phyloP scores from a whole-genome alignment of 37 sponge, comb jelly and placozoan genomes.

The Beroe forskalii region DNA sequence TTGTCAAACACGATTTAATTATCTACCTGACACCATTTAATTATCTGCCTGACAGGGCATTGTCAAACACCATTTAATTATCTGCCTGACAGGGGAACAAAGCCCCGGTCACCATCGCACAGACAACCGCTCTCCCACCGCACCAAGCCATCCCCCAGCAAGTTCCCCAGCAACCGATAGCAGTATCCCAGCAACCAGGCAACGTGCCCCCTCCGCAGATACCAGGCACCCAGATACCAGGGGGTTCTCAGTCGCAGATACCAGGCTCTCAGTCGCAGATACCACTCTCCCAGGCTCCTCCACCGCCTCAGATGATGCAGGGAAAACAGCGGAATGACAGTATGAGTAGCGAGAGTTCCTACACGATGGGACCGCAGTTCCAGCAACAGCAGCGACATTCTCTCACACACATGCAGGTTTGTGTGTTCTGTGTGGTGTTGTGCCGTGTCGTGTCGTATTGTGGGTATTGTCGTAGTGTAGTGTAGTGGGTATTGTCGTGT shows the following conservation, averaged over 20 bases:
- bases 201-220: not conserved
- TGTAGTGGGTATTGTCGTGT: too few relatives aligned
- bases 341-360: slow-evolving; percentile 62
- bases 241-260: not conserved
- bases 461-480: too few relatives aligned
- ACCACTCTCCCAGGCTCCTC: not conserved
- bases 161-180: slow-evolving; percentile 50
- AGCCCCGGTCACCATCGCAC: slow-evolving; percentile 19
- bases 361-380: slow-evolving; percentile 27
- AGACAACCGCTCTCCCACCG: slow-evolving; percentile 42
- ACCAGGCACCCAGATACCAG: not conserved
- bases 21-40: too few relatives aligned
- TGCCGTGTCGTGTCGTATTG: too few relatives aligned
- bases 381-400: slow-evolving; percentile 37
- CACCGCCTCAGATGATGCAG: slow-evolving; percentile 41
- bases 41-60: too few relatives aligned
- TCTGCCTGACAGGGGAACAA: too few relatives aligned
- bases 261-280: not conserved
- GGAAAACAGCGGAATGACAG: slow-evolving; percentile 63
- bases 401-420: slow-evolving; percentile 56
- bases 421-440: too few relatives aligned
- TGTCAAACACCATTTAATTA: too few relatives aligned
- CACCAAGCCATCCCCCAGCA: not conserved
- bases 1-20: too few relatives aligned
- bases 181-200: not conserved